Base-by-base conservation (phyloP, 2,113 vertebrate species). In the Mionectes macconnelli region DNA sequence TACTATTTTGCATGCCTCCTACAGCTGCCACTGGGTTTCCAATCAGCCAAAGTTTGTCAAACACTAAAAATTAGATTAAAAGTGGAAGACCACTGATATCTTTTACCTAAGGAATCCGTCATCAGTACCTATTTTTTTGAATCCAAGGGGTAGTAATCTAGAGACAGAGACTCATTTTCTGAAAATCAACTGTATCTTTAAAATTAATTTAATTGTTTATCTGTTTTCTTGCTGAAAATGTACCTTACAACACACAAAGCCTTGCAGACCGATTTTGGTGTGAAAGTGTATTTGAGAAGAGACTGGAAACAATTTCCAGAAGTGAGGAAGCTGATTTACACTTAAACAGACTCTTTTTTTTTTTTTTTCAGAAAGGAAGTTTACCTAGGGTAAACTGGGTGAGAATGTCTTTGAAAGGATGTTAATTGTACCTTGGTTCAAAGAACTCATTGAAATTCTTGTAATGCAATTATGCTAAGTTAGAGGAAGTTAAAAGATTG, bases 361-460 rank as follows among this genome's bases (percentile, higher is more conserved):
- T 25, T 24, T 12, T 47, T 47, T 12, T 25, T 24, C 57, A 87
- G 62, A 92, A 90, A 93, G 97, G 97, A 97, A 96, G 95, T 96
- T 97, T 97, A 95, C 93, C 76, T 91, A 88, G 76, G 35, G 78
- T 94, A 95, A 95, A 93, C 72, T 90, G 85, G 62, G 90, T 96
- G 88, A 62, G 75, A 94, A 92, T 74, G 87, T 42, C 72, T 94
- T 97, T 97, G 93, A 96, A 91, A 95, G 13, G 69, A 91, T 84
- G 91, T 84, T 95, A 96, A 96, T 94, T 95, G 91, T 88, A 69
- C 66, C 90, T 96, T 72, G 50, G 84, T 97, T 97, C 96, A 97
- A 95, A 96, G 93, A 91, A 74, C 62, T 94, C 95, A 94, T 97
- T 97, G 97, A 97, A 97, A 97, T 96, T 63, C 87, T 89, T 91